phyloP scores from a whole-genome alignment of 2,113 vertebrate species.

The Hypocryptadius cinnamomeus region DNA sequence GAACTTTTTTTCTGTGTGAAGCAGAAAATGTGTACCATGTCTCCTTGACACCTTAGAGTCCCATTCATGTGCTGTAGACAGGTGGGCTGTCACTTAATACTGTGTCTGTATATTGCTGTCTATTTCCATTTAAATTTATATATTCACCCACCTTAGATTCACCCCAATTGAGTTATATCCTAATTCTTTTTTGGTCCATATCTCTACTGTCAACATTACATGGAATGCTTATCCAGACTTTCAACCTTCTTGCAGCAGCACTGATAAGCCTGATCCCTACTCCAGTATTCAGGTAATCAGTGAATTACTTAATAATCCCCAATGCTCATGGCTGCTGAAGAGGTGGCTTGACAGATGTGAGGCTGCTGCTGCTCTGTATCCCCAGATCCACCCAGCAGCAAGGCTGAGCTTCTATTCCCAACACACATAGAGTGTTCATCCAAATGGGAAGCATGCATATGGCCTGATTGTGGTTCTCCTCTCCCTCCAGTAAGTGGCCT shows the following conservation, averaged over 20 bases:
- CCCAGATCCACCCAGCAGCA: not conserved
- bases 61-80: not conserved
- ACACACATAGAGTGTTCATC: not conserved
- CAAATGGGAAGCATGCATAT: not conserved
- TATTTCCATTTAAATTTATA: not conserved
- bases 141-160: not conserved
- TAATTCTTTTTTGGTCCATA: not conserved
- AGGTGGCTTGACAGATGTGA: not conserved
- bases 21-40: not conserved
- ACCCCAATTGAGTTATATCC: not conserved
- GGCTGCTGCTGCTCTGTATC: not conserved
- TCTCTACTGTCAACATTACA: not conserved
- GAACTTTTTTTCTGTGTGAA: not conserved
- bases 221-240: not conserved
- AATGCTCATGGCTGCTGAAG: not conserved
- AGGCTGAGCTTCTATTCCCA: not conserved
- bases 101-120: not conserved
- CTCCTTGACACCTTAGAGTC: not conserved
- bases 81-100: not conserved
- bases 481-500: not conserved
- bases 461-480: accelerated
- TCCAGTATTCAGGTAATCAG: not conserved
- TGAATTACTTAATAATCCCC: not conserved
- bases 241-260: not conserved
- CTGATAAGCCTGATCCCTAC: not conserved